Evolutionary conservation across 2,888 invertebrate species (phyloP).

Genomic region (Drosophila parthenogenetica): DNA sequence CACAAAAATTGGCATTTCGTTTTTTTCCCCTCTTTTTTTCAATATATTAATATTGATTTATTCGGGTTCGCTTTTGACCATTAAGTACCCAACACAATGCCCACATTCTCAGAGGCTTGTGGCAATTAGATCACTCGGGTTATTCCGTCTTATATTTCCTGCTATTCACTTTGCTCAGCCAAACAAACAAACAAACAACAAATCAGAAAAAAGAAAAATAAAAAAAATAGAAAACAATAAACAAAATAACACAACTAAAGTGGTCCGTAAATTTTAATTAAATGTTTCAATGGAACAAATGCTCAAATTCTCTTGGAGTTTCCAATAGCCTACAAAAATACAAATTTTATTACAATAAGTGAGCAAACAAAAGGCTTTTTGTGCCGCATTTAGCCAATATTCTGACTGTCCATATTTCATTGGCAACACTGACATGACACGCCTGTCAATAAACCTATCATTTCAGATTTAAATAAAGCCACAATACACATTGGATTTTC

Average conservation of each 20-base stretch:
- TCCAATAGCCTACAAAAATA: slow-evolving; percentile 63
- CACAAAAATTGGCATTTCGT: slow-evolving; percentile 4
- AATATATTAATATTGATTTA: slow-evolving; percentile 39
- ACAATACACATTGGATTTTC: slow-evolving; percentile 9
- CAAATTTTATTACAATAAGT: slow-evolving; percentile 54
- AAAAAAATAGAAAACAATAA: background rate
- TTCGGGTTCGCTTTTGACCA: slow-evolving; percentile 34
- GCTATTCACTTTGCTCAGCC: slow-evolving; percentile 51
- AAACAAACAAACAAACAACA: slow-evolving; percentile 30
- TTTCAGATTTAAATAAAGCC: slow-evolving; percentile 53
- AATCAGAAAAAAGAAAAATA: background rate
- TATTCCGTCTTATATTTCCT: slow-evolving; percentile 75
- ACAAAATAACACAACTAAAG: slow-evolving; percentile 30
- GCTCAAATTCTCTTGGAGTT: slow-evolving; percentile 66
- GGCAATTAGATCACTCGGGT: slow-evolving; percentile 83
- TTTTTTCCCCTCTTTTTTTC: slow-evolving; percentile 3
- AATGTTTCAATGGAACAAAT: slow-evolving; percentile 59
- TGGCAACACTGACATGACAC: slow-evolving; percentile 66
- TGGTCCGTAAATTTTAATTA: slow-evolving; percentile 74
- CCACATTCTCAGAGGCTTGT: slow-evolving; percentile 64
- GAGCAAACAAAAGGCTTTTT: slow-evolving; percentile 67
- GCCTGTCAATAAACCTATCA: slow-evolving; percentile 74
- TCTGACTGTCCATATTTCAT: slow-evolving; percentile 68
- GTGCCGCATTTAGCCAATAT: slow-evolving; percentile 52
- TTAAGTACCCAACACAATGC: slow-evolving; percentile 41